Evolutionary conservation across 2,113 vertebrate genomes (phyloP), one percentile per base, ranked within the genome.

Genomic region (Vidua macroura): DNA sequence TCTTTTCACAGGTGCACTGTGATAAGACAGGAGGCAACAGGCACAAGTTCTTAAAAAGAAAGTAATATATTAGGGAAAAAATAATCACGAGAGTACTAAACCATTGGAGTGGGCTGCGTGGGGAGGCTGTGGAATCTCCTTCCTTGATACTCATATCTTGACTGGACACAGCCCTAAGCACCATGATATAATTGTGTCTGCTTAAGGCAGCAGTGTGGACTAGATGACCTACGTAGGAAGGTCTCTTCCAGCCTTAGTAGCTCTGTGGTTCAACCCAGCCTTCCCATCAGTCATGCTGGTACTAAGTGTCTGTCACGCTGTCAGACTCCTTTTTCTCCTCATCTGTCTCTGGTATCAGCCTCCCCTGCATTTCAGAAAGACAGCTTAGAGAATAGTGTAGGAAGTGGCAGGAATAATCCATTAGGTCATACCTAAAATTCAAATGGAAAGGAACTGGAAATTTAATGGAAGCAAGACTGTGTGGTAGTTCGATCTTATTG

Each of bases 371-470:
- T 95, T 75, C 52, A 79, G 48, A 63, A 72, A 83, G 39, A 39
- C 35, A 66, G 31, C 39, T 75, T 63, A 79, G 58, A 75, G 15
- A 88, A 70, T 1, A 85, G 70, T 49, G 13, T 35, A 41, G 63
- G 28, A 92, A 87, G 31, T 72, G 41, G n/a, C 76, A 63, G 56
- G 48, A 88, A 43, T 75, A 81, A 86, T 86, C 49, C 1, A 6
- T 66, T 52, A 22, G 11, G 70, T 93, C 41, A 56, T 86, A 83
- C 46, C 68, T 81, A 52, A 91, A 86, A 93, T 83, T 68, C 51
- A 81, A n/a, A 81, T 81, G 19, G 48, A 74, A 88, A 69, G 15
- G 31, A 81, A 30, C 19, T 27, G 28, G 46, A 62, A 73, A 68
- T 76, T 37, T 78, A 83, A 20, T 72, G 28, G 28, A 88, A 53